Base-by-base conservation (phyloP, 64 coral and sea anemone species). In the Stichodactyla mertensii region DNA sequence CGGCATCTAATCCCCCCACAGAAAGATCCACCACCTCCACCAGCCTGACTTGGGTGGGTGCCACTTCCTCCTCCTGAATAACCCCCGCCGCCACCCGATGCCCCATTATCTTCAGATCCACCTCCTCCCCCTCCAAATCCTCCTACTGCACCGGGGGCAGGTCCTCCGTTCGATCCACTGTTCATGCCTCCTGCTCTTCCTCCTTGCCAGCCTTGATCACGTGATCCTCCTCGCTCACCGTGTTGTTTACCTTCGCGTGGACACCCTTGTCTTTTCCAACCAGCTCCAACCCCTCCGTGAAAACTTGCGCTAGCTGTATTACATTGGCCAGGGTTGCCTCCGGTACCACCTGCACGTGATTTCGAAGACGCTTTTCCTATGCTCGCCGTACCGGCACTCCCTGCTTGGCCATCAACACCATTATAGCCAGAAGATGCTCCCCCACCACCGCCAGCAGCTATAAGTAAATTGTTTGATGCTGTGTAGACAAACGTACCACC, bases 1-100 rank as follows among this genome's bases (percentile, higher is more conserved):
- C 26, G 26, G 51, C 89, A 90, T 56, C 26, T 90, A 11, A 14
- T 16, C n/a, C 83, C 83, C 23, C 64, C 54, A 19, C 83, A 86
- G 57, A 77, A 86, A 52, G 88, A 90, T 14, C 88, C 82, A 3
- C 88, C 88, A 57, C 88, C 88, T 24, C 88, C 88, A 61, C 83
- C 89, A 18, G 83, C 89, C 77, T 90, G 88, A 0, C 54, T 55
- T 23, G 0, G 0, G 7, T 86, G 14, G 22, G 54, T 86, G 55
- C 89, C 83, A 23, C 89, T 90, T 79, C 36, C 36, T 45, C 36
- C 36, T 45, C 36, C 36, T 45, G 36, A 45, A 45, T 45, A 45
- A 45, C 36, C 89, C 89, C 70, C 82, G 10, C 88, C 88, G 27
- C 88, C 80, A 26, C 88, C 88, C 0, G 88, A 89, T 23, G 79